Evolutionary conservation across 2,113 vertebrate genomes (phyloP).

Genomic region (Etheostoma cragini): DNA sequence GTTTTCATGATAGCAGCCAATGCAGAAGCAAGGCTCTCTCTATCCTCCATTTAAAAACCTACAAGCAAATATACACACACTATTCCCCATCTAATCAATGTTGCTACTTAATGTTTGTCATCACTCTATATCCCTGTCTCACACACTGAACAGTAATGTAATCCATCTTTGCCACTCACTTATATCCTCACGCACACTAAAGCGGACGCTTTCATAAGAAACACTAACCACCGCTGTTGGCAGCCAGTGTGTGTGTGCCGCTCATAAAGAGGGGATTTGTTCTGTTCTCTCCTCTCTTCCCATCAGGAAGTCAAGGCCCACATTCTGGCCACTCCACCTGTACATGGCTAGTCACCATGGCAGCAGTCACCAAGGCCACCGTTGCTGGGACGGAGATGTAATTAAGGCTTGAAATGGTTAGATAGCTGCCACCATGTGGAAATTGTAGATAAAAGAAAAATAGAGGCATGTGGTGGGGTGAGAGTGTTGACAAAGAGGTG

Average conservation of each 20-base stretch:
- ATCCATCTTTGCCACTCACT: conserved; percentile 66
- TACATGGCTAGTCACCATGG: conserved; percentile 81
- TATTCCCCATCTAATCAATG: conserved; percentile 44
- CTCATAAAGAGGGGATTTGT: conserved; percentile 78
- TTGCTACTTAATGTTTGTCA: conserved; percentile 50
- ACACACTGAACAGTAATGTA: conserved; percentile 55
- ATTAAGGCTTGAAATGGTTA: conserved; percentile 77
- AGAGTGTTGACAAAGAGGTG: conserved; percentile 50
- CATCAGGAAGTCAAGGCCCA: conserved; percentile 73
- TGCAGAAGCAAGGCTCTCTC: conserved; percentile 40
- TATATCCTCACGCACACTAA: conserved; percentile 47
- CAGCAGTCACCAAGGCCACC: conserved; percentile 80
- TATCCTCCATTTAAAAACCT: conserved; percentile 49
- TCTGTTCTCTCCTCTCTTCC: conserved; percentile 72
- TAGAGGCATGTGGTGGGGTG: conserved; percentile 48
- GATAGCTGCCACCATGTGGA: conserved; percentile 73
- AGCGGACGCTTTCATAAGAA: conserved; percentile 60
- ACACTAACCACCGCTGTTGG: conserved; percentile 67
- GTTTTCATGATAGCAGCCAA: conserved; percentile 54
- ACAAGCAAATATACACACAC: conserved; percentile 45
- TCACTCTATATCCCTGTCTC: conserved; percentile 44
- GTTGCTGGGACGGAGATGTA: conserved; percentile 73
- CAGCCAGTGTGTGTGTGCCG: conserved; percentile 39
- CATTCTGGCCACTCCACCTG: conserved; percentile 81
- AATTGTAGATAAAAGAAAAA: conserved; percentile 72